A percentile compares a stretch with the other conserved stretches of the same genome.
These are phyloP conservation scores for Drosophila pseudotalamancana DNA, from an alignment of 2,888 invertebrate species.

Conservation along the genomic window DNA sequence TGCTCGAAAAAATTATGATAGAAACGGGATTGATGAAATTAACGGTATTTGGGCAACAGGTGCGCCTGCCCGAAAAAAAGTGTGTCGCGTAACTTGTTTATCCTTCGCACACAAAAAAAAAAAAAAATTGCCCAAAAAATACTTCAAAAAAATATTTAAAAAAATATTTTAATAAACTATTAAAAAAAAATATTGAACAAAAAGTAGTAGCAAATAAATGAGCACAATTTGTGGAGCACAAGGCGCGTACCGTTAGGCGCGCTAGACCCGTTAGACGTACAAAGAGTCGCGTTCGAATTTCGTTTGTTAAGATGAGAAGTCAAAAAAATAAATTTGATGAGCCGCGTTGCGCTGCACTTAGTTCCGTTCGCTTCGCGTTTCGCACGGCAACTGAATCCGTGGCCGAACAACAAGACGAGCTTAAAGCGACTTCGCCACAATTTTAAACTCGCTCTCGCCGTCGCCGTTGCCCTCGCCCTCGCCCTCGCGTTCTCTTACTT, in stretches of 20 bases:
- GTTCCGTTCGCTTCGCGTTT: constrained; percentile 64
- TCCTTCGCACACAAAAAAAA: constrained; percentile 20
- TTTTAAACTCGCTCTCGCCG: background rate
- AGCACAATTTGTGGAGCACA: constrained; percentile 40
- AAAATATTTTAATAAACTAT: too few relatives aligned
- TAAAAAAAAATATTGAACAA: constrained; percentile 2
- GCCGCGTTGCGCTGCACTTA: constrained; percentile 46
- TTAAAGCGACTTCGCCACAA: constrained; percentile 39
- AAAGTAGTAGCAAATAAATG: constrained; percentile 5
- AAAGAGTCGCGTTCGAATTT: constrained; percentile 27
- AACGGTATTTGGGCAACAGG: constrained; percentile 22
- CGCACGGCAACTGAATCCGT: constrained; percentile 59
- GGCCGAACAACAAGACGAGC: constrained; percentile 31
- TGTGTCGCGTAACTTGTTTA: constrained; percentile 24
- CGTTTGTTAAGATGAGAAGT: constrained; percentile 17
- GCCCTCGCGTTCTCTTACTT: background rate
- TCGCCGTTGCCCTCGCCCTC: background rate
- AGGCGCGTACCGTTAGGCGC: constrained; percentile 45
- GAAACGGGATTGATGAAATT: constrained; percentile 4
- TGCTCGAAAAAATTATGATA: constrained; percentile 16
- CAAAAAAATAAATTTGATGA: constrained; percentile 10
- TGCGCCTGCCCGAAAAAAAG: constrained; percentile 27
- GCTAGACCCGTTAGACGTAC: constrained; percentile 29
- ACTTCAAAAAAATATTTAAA: constrained; percentile 3
- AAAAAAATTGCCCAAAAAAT: background rate